These are phyloP conservation scores for Pipra filicauda DNA, from an alignment of 2,113 vertebrate genomes.

Conservation along the genomic window DNA sequence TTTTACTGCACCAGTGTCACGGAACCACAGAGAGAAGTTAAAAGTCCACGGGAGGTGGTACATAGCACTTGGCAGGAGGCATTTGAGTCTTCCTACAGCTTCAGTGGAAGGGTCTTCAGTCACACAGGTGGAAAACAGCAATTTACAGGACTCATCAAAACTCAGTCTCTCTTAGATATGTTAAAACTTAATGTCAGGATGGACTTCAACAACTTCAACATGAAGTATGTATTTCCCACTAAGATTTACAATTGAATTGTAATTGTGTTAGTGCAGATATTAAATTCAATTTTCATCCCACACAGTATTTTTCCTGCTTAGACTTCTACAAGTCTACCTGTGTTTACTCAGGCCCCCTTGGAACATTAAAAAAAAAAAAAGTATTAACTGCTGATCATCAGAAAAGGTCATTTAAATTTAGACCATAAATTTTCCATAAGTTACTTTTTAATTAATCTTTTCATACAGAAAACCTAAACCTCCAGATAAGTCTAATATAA, in stretches of 20 bases:
- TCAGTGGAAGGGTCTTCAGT: neutral
- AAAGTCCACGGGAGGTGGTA: neutral
- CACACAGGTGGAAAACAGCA: neutral
- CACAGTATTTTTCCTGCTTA: neutral
- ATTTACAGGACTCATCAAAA: neutral
- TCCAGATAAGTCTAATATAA: neutral
- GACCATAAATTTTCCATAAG: neutral
- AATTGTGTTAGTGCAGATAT: slow-evolving; percentile 6
- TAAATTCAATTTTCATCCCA: neutral
- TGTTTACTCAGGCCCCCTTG: neutral
- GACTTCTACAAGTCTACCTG: neutral
- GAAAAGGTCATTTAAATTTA: neutral
- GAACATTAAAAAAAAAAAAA: neutral
- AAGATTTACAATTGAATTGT: neutral
- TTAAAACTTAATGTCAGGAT: neutral
- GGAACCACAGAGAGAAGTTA: neutral
- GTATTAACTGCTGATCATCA: neutral
- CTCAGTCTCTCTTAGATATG: neutral
- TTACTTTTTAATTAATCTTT: slow-evolving; percentile 16
- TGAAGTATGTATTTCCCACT: neutral
- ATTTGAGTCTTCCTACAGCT: neutral
- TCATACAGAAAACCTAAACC: neutral
- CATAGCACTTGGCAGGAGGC: neutral
- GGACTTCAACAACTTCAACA: neutral
- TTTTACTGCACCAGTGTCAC: neutral